Evolutionary conservation across 1,140 invertebrate genomes (phyloP), one percentile per base, ranked within the genome.

Genomic region (Drosophila santomea): DNA sequence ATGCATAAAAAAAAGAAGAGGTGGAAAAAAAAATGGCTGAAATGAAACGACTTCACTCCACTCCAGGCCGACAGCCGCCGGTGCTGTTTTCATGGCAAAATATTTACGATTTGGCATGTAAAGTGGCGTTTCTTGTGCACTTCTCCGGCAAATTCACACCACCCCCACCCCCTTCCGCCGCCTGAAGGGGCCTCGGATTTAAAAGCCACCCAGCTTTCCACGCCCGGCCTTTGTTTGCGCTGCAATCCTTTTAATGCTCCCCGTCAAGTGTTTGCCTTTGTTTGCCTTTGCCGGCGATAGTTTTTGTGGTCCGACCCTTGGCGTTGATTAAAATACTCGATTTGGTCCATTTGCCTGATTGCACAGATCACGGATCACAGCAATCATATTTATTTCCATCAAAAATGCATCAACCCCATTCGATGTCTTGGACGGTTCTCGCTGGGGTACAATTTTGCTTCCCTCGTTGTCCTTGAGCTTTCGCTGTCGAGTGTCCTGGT

Each of bases 101-200:
- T 89, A 89, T 89, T 89, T 89, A 89, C 84, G 85, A 89, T 89
- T 89, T 69, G 85, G 80, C 75, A 89, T 78, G 77, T 89, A 84
- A 89, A 89, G 80, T 89, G 84, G 77, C 84, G 71, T 89, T 89
- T 89, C 84, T 89, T 80, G 80, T 86, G 84, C 75, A 74, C 84
- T 88, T 88, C 82, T 88, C 82, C 83, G 78, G 61, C 56, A 61
- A 77, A 73, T 82, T 82, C 64, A 59, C 78, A 48, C 47, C 44
- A 17, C 64, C 63, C 17, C 41, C 11, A 0, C 11, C 35, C 7
- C 8, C 11, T 20, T 2, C 8, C 35, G 8, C 11, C 0, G 54
- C 38, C 64, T 57, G 50, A 36, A 35, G 43, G 43, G 44, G 41
- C 43, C 38, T 44, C 36, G 56, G 58, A 72, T 71, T 82, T 88